A percentile compares a stretch with the other conserved stretches of the same genome.
Conservation (phyloP, 2,888 invertebrate genomes). For the Lordiphosa fenestrarum region DNA sequence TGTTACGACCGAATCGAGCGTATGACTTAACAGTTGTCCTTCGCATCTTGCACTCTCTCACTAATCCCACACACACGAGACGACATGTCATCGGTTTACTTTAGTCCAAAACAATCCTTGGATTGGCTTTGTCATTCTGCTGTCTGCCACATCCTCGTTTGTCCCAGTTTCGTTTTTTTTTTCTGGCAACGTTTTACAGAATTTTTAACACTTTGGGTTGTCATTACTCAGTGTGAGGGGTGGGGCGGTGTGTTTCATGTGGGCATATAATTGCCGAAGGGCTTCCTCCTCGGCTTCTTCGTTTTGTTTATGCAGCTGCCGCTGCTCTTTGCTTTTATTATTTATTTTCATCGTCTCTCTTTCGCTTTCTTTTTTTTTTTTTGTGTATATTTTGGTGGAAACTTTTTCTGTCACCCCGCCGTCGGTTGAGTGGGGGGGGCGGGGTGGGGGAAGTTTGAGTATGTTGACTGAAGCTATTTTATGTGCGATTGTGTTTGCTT, state of each 20-base stretch:
- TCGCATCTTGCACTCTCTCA: conserved; percentile 4
- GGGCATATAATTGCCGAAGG: conserved; percentile 19
- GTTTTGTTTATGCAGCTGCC: conserved; percentile 25
- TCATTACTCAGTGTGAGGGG: conserved; percentile 2
- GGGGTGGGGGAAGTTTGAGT: conserved; percentile 4
- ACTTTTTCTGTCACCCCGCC: background rate
- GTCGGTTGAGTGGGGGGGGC: too few relatives aligned
- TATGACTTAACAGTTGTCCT: conserved; percentile 49
- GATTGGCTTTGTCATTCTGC: conserved; percentile 34
- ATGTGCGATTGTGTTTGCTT: conserved; percentile 57
- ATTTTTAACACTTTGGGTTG: conserved; percentile 41
- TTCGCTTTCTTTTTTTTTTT: background rate
- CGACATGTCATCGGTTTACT: conserved; percentile 28
- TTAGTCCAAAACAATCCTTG: conserved; percentile 26
- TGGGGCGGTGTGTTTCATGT: conserved; percentile 13
- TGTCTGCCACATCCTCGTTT: background rate
- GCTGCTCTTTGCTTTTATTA: conserved; percentile 20
- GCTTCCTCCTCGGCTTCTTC: conserved; percentile 13
- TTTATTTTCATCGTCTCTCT: conserved; percentile 3
- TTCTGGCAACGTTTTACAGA: conserved; percentile 21
- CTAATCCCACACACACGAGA: background rate
- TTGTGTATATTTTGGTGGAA: conserved; percentile 26
- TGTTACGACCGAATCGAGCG: conserved; percentile 51
- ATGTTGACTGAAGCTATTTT: conserved; percentile 44
- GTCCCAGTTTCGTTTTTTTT: conserved; percentile 5